A percentile compares a stretch with the other conserved stretches of the same genome.
Conservation (phyloP, 2,797 vertebrate genomes). For the Megalops cyprinoides region DNA sequence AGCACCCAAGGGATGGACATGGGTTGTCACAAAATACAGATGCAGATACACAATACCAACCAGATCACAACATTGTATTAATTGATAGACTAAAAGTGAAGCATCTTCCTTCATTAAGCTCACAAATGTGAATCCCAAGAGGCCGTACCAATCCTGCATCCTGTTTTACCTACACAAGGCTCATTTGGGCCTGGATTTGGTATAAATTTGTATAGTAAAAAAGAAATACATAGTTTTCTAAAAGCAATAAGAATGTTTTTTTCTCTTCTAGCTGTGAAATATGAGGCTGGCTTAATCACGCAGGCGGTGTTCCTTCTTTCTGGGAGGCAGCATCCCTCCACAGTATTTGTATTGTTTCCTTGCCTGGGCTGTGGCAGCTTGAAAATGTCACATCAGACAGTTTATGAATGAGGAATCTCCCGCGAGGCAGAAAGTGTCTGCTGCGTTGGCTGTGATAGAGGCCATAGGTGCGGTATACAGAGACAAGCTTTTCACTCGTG, state of each 20-base stretch:
- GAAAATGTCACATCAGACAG: neutral
- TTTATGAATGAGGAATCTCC: neutral
- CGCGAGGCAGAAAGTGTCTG: constrained; percentile 11
- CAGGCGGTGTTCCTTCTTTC: neutral
- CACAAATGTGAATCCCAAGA: neutral
- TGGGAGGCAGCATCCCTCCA: neutral
- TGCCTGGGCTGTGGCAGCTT: neutral
- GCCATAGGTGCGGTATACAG: neutral
- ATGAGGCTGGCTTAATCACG: too few relatives aligned
- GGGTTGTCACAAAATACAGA: neutral
- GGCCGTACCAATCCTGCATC: constrained; percentile 1
- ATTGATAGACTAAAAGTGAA: neutral
- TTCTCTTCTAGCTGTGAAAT: neutral
- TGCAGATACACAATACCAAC: neutral
- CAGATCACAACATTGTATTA: too few relatives aligned
- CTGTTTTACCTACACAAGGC: neutral
- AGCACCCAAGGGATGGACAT: neutral
- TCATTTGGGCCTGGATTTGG: neutral
- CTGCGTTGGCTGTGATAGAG: neutral
- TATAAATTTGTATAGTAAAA: neutral
- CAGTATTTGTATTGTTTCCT: neutral
- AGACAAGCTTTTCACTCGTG: neutral
- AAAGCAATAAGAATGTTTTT: neutral
- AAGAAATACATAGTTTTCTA: neutral
- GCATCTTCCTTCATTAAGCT: neutral